A percentile compares a stretch with the other conserved stretches of the same genome.
These are phyloP conservation scores for Dipodomys stephensi DNA, from an alignment of 2,113 vertebrate species.

Conservation along the genomic window DNA sequence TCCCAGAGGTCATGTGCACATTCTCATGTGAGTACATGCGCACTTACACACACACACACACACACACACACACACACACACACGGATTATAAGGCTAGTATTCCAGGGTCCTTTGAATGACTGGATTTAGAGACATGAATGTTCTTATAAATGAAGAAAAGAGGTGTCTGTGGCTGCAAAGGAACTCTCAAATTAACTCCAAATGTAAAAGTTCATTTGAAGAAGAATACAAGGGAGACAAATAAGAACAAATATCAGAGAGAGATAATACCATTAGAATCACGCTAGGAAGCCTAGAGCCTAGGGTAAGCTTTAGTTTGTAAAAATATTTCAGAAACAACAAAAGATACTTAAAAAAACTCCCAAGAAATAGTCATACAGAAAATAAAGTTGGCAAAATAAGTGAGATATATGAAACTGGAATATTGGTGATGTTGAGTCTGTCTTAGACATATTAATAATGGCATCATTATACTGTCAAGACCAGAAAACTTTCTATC, in stretches of 20 bases:
- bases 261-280: slow-evolving; percentile 32
- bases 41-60: background rate
- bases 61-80: background rate
- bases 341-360: slow-evolving; percentile 50
- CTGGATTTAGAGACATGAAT: slow-evolving; percentile 34
- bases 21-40: background rate
- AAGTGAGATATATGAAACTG: background rate
- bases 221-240: slow-evolving; percentile 36
- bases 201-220: slow-evolving; percentile 10
- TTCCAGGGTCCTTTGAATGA: background rate
- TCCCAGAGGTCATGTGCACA: background rate
- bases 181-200: slow-evolving; percentile 23
- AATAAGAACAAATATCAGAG: slow-evolving; percentile 41
- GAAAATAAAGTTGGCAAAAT: background rate
- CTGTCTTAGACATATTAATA: background rate
- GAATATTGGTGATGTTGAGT: background rate
- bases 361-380: background rate
- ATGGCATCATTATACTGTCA: background rate
- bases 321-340: slow-evolving; percentile 64
- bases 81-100: background rate
- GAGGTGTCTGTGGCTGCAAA: background rate
- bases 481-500: slow-evolving; percentile 30
- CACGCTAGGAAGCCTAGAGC: background rate
- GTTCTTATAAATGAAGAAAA: slow-evolving; percentile 31
- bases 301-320: slow-evolving; percentile 21